Conservation (phyloP, 2,113 vertebrate genomes). For the Carettochelys insculpta region DNA sequence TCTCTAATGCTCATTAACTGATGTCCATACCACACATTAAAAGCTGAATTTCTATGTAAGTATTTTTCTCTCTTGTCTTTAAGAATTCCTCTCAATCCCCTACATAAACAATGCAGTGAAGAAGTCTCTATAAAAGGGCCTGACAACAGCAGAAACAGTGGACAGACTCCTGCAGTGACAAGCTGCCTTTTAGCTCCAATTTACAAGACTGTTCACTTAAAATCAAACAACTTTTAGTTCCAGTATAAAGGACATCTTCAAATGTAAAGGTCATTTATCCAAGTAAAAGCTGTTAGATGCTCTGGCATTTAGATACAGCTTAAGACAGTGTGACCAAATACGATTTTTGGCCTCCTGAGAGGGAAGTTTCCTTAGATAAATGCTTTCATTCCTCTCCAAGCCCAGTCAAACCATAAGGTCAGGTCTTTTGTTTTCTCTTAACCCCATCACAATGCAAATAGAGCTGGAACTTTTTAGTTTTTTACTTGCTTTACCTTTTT, state of each 20-base stretch:
- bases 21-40: not conserved
- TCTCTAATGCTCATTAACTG: not conserved
- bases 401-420: not conserved
- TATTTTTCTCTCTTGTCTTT: constrained; percentile 2
- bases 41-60: not conserved
- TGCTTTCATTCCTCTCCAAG: not conserved
- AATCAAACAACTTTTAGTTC: not conserved
- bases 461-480: not conserved
- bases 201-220: not conserved
- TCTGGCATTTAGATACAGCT: not conserved
- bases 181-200: not conserved
- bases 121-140: not conserved
- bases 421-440: not conserved
- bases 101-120: not conserved
- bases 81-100: not conserved
- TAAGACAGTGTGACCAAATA: not conserved
- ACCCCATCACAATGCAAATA: not conserved
- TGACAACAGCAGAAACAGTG: rapidly evolving
- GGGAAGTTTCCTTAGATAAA: not conserved
- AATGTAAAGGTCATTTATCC: not conserved
- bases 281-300: not conserved
- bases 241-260: not conserved
- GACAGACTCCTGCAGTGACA: not conserved
- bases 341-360: not conserved
- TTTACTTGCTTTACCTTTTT: not conserved